A percentile compares a stretch with the other conserved stretches of the same genome.
phyloP scores from a whole-genome alignment of 2,113 vertebrate genomes.

The Microcebus tavaratra region DNA sequence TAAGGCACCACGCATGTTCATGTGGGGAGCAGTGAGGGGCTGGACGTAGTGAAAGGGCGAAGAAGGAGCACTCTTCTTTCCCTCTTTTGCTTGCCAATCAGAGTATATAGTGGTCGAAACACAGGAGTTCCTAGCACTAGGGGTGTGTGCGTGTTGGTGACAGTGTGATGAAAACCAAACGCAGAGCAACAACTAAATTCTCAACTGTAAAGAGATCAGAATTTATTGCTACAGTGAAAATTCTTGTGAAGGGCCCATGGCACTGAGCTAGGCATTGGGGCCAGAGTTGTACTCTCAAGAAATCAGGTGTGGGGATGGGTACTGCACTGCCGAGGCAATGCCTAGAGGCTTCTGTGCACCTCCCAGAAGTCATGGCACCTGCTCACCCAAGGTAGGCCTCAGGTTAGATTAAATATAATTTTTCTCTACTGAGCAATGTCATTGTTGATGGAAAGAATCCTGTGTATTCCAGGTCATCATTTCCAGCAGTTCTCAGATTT shows the following conservation, averaged over 20 bases:
- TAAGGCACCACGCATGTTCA: not conserved
- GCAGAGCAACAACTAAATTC: not conserved
- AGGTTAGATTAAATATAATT: not conserved
- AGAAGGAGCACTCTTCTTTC: not conserved
- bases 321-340: not conserved
- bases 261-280: not conserved
- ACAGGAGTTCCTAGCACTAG: not conserved
- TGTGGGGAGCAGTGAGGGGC: not conserved
- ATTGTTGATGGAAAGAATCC: not conserved
- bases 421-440: not conserved
- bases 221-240: not conserved
- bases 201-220: not conserved
- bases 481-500: not conserved
- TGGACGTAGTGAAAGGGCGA: not conserved
- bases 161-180: not conserved
- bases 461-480: not conserved
- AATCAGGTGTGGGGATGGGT: not conserved
- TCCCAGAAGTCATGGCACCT: not conserved
- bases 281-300: not conserved
- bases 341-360: not conserved
- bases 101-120: not conserved
- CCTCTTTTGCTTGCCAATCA: not conserved
- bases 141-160: accelerated
- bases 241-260: not conserved
- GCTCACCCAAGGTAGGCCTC: not conserved